Percentiles rank a stretch among this genome's conserved stretches.
phyloP scores from a whole-genome alignment of 1,140 invertebrate species.

The Penaeus chinensis region DNA sequence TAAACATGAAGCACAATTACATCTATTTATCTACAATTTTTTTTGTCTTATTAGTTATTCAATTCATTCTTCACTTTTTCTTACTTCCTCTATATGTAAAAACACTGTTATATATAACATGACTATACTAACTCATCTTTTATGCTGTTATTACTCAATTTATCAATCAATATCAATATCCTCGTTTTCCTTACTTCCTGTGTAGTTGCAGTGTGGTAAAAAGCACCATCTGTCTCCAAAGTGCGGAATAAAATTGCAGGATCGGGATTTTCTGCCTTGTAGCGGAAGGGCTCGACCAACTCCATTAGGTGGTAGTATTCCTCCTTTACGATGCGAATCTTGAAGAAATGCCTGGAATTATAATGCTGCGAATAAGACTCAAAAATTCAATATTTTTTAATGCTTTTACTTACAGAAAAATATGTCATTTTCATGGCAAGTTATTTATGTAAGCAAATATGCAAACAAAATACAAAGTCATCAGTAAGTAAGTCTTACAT shows the following conservation, averaged over 20 bases:
- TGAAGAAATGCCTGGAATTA: constrained; percentile 26
- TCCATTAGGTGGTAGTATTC: constrained; percentile 41
- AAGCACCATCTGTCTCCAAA: constrained; percentile 39
- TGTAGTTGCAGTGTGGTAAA: constrained; percentile 31
- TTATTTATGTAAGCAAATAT: not conserved
- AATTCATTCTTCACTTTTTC: no score
- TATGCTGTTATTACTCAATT: no score
- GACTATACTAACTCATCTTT: no score
- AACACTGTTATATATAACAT: no score
- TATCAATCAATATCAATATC: no score
- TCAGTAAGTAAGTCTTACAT: not conserved
- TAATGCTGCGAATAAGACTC: not conserved
- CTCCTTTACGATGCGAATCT: constrained; percentile 19
- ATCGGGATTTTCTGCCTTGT: constrained; percentile 37
- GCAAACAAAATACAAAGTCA: not conserved
- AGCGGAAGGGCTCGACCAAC: constrained; percentile 18
- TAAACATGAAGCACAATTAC: no score
- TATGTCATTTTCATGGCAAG: not conserved
- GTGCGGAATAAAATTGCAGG: constrained; percentile 32
- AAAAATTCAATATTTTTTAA: not conserved
- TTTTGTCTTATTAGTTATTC: no score
- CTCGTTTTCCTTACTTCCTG: constrained; percentile 28
- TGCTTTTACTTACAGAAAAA: not conserved
- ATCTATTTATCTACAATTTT: no score
- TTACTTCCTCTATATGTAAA: no score